Base-by-base conservation (phyloP, 2,888 invertebrate species). In the Girardia tigrina region DNA sequence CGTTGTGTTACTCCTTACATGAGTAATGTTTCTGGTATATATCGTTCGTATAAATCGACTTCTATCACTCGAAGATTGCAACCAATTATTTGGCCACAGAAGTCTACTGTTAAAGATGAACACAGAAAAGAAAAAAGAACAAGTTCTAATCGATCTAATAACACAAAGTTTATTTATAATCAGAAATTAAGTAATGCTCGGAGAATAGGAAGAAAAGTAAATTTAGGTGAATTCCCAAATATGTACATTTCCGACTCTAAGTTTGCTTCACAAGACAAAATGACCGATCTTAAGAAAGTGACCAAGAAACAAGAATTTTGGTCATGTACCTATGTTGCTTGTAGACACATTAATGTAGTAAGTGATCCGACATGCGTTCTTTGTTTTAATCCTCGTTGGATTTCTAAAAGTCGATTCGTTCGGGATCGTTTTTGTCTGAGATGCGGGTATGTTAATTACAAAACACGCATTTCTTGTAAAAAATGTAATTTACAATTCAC, bases 41-140 rank as follows among this genome's bases (percentile, higher is more conserved):
- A 56, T n/a, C 4, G 56, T 6, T 56, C 56, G n/a, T 56, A 23
- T 56, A 56, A 56, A 16, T 56, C 56, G n/a, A 56, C 56, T n/a
- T n/a, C n/a, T 8, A 56, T 56, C 56, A 56, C 56, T n/a, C n/a
- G 56, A 56, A 56, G 56, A 56, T n/a, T 56, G 4, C n/a, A 56
- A 12, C 56, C 56, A 4, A 56, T 56, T 56, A n/a, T n/a, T 56
- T 56, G 56, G 56, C 56, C 56, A 8, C n/a, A n/a, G n/a, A 56
- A 56, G n/a, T 56, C 56, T 4, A 56, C 6, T 12, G 23, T 2
- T n/a, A n/a, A 23, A 12, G 23, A 56, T 6, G 23, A 56, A 56
- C 23, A n/a, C 4, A 8, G 2, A 2, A 56, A 20, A 20, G n/a
- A 56, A 20, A 56, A 56, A n/a, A 20, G n/a, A 56, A n/a, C n/a